Evolutionary conservation across 1,140 invertebrate species (phyloP).

Genomic region (Euura lappo): DNA sequence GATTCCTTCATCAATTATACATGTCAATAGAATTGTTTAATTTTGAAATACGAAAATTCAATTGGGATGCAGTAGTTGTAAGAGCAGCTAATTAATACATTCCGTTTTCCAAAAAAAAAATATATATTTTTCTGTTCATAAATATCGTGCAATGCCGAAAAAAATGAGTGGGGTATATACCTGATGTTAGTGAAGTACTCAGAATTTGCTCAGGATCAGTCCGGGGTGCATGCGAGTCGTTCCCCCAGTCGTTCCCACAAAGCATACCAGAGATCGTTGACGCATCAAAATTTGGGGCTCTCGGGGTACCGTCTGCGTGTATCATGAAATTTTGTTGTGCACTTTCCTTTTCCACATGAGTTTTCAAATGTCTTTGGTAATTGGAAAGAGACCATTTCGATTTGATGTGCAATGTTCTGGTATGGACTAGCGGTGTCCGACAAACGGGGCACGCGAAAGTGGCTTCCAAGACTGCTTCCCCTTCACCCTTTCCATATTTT

Average conservation of each 20-base stretch:
- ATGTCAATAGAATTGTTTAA: neutral
- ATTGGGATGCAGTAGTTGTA: neutral
- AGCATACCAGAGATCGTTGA: neutral
- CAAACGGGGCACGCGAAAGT: neutral
- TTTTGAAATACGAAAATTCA: neutral
- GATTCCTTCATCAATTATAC: neutral
- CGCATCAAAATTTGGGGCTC: too few species aligned
- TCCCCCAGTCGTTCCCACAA: neutral
- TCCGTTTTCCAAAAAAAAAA: neutral
- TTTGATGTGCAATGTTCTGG: neutral
- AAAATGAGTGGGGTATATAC: neutral
- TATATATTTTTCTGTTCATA: neutral
- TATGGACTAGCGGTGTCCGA: neutral
- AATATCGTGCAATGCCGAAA: neutral
- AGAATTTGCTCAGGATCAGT: neutral
- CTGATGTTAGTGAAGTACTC: neutral
- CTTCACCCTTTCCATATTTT: neutral
- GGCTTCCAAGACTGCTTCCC: neutral
- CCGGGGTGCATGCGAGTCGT: neutral
- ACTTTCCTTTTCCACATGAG: neutral
- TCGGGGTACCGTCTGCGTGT: too few species aligned
- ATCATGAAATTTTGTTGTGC: neutral
- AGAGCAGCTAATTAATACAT: neutral
- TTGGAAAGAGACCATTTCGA: neutral
- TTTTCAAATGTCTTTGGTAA: neutral